Percentiles rank a stretch among this genome's conserved stretches.
phyloP scores from a whole-genome alignment of 2,797 vertebrate genomes.

The Triplophysa bombifrons region DNA sequence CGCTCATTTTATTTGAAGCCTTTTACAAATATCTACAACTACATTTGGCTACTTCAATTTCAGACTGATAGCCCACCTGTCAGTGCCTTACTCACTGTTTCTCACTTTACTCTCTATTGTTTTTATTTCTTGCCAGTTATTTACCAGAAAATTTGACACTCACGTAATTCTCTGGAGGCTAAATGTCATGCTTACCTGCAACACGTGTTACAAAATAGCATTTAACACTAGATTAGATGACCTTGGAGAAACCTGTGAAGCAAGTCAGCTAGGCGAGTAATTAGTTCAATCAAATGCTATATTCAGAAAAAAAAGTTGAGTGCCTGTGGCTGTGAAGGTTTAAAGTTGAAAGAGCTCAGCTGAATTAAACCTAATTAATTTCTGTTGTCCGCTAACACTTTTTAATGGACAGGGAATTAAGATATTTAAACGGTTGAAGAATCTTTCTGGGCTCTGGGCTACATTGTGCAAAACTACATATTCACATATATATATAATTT shows the following conservation, averaged over 20 bases:
- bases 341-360: conserved; percentile 27
- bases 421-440: not conserved
- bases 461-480: not conserved
- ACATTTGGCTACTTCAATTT: not conserved
- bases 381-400: conserved; percentile 30
- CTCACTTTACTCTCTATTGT: not conserved
- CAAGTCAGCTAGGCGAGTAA: conserved; percentile 48
- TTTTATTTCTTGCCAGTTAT: conserved; percentile 1
- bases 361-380: conserved; percentile 46
- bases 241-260: conserved; percentile 48
- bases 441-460: not conserved
- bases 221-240: conserved; percentile 34
- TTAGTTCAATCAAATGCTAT: conserved; percentile 54
- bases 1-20: conserved; percentile 26
- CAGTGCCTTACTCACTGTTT: not conserved
- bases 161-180: conserved; percentile 20
- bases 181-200: not conserved
- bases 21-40: conserved; percentile 21
- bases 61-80: conserved; percentile 10
- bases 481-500: too few species aligned
- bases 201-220: conserved; percentile 20
- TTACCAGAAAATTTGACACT: conserved; percentile 27
- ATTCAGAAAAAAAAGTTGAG: conserved; percentile 44
- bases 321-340: conserved; percentile 8
- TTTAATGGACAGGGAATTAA: conserved; percentile 35